Conservation (phyloP, 2,888 invertebrate genomes). For the Gymnoscelis rufifasciata region DNA sequence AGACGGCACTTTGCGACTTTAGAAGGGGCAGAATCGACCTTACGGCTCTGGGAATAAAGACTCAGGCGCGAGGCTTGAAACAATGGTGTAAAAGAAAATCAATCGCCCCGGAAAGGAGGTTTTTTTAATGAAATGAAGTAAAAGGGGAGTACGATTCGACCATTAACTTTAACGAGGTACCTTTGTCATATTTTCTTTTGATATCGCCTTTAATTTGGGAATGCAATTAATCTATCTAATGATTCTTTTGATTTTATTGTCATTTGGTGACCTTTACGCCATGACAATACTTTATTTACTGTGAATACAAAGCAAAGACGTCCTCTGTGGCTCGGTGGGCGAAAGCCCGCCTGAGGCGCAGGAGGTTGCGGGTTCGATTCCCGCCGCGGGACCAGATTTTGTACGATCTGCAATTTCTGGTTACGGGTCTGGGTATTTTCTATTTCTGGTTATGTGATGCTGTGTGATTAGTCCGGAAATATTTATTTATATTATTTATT, state of each 20-base stretch:
- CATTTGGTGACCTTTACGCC: too few relatives aligned
- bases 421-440: too few relatives aligned
- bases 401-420: too few relatives aligned
- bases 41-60: constrained; percentile 31
- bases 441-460: too few relatives aligned
- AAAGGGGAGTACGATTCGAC: constrained; percentile 63
- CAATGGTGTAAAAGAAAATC: constrained; percentile 60
- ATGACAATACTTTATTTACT: too few relatives aligned
- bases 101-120: constrained; percentile 60
- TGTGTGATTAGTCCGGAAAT: too few relatives aligned
- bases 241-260: constrained; percentile 30
- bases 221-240: constrained; percentile 52
- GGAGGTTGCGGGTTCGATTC: too few relatives aligned
- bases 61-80: constrained; percentile 27
- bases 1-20: constrained; percentile 33
- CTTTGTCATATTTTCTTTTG: constrained; percentile 74
- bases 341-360: too few relatives aligned
- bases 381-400: too few relatives aligned
- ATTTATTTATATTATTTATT: too few relatives aligned
- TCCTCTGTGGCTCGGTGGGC: too few relatives aligned
- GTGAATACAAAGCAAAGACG: too few relatives aligned
- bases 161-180: constrained; percentile 69
- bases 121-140: constrained; percentile 73
- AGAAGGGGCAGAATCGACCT: constrained; percentile 9
- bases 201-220: constrained; percentile 49